Evolutionary conservation across 92 coral and sea anemone species (phyloP), one percentile per base, ranked within the genome.

Genomic region (Pocillopora grandis): DNA sequence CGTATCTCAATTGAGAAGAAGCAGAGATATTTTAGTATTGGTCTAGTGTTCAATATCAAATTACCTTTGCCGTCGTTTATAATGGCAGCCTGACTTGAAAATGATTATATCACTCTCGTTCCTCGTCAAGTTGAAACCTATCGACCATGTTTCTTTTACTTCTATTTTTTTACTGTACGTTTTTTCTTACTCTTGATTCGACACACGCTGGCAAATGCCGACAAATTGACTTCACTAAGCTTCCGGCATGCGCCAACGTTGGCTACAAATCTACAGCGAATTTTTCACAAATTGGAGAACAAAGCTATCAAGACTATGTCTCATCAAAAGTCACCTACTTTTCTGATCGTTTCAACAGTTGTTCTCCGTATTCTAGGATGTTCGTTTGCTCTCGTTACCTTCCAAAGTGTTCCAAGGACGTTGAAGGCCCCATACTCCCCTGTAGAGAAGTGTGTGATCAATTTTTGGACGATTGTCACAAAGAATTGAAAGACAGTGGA

Each of bases 231-330:
- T 35, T 60, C 1, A 31, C 71, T 5, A 19, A 77, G 67, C 90
- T 86, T 33, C 71, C 85, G 1, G 69, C 77, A 31, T 90, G 93
- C 77, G 64, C 61, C 23, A 76, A 72, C 58, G 58, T 68, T 20
- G 93, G 90, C 36, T 89, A 89, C 70, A 77, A 69, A 57, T 89
- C 64, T 63, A 89, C 92, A 16, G 84, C 87, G n/a, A 86, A 79
- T 66, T 89, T 79, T 58, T 33, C 86, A 15, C 27, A 55, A 8
- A 59, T 76, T 33, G 82, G 84, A 37, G 84, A 76, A 3, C 65
- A n/a, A 35, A 74, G 60, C 18, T 86, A 86, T 69, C 90, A 86
- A 67, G 77, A 78, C 3, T 63, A 36, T 6, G 87, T 82, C 10
- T 81, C 84, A 59, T 72, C 77, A 57, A 80, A 88, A 23, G 75